Evolutionary conservation across 2,113 vertebrate species (phyloP).

Genomic region (Rissa tridactyla): DNA sequence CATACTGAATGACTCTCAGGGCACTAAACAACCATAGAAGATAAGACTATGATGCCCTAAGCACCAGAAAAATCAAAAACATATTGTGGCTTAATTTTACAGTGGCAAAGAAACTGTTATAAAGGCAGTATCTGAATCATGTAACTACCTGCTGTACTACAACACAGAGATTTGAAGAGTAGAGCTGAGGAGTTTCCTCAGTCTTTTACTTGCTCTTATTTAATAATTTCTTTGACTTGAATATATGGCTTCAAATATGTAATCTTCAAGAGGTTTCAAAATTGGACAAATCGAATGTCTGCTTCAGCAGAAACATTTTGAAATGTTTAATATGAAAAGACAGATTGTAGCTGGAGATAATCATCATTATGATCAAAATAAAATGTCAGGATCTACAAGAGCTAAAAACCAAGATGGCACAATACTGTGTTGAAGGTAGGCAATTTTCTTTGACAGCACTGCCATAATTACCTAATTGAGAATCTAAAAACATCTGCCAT

Average conservation of each 20-base stretch:
- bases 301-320: not conserved
- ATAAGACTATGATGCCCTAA: not conserved
- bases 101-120: not conserved
- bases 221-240: not conserved
- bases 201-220: not conserved
- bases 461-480: not conserved
- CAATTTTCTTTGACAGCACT: not conserved
- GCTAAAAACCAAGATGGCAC: not conserved
- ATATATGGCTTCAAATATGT: not conserved
- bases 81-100: not conserved
- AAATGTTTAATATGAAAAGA: conserved; percentile 4
- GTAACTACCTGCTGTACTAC: not conserved
- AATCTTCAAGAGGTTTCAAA: not conserved
- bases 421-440: not conserved
- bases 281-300: not conserved
- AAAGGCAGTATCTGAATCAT: not conserved
- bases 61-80: not conserved
- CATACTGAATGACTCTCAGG: not conserved
- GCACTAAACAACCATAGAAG: not conserved
- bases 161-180: not conserved
- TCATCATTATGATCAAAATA: not conserved
- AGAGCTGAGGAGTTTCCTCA: not conserved
- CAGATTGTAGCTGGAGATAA: conserved; percentile 1
- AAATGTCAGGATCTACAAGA: not conserved
- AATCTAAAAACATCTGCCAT: not conserved